Conservation (phyloP, 1,140 invertebrate genomes). For the Akabosia matsudoensis region DNA sequence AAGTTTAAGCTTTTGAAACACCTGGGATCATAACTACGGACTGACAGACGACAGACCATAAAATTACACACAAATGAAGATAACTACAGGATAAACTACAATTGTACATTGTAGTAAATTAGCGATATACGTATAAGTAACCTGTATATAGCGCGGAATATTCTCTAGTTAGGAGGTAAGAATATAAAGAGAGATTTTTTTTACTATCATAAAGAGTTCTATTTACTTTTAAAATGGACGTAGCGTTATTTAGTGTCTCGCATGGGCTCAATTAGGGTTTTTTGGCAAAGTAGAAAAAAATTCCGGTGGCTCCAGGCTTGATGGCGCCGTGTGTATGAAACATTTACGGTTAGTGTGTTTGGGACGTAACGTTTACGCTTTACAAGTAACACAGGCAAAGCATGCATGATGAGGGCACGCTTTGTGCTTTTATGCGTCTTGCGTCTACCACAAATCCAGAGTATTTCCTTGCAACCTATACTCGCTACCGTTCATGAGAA, state of each 20-base stretch:
- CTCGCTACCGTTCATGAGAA: neutral
- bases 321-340: constrained; percentile 32
- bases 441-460: neutral
- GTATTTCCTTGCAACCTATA: neutral
- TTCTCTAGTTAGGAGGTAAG: too few species aligned
- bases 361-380: neutral
- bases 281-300: constrained; percentile 45
- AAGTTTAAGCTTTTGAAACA: too few species aligned
- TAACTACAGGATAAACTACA: too few species aligned
- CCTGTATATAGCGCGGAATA: too few species aligned
- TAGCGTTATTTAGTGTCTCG: constrained; percentile 1
- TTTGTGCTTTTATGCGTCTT: neutral
- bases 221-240: neutral
- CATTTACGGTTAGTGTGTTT: neutral
- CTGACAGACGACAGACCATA: too few species aligned
- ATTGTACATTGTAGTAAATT: too few species aligned
- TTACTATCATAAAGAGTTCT: too few species aligned
- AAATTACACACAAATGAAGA: too few species aligned
- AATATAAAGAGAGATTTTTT: too few species aligned
- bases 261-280: constrained; percentile 44
- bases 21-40: too few species aligned
- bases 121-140: too few species aligned
- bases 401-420: neutral
- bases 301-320: constrained; percentile 43
- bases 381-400: neutral